Base-by-base conservation (phyloP, 2,888 invertebrate genomes). In the Cephus spinipes region DNA sequence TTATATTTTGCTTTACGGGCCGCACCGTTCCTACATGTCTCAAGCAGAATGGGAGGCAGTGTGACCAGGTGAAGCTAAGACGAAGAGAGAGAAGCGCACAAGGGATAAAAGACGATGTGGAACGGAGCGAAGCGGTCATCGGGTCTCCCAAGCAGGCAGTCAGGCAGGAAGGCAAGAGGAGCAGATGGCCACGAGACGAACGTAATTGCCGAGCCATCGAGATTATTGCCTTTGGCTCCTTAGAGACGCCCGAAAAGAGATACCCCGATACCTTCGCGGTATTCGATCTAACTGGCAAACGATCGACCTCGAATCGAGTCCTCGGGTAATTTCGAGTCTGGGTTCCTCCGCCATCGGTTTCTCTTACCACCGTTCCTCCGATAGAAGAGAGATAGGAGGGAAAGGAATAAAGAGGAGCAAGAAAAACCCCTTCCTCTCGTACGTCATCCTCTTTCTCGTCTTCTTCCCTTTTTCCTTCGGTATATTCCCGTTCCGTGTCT, bases 151-250 rank as follows among this genome's bases (percentile, higher is more conserved):
- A 55, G 55, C 55, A 55, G 55, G 23, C 55, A 55, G 55, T 23
- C 55, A 55, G 55, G 55, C 55, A 55, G 55, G 23, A 23, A 55
- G 55, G 55, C 23, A 55, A 84, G 84, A 85, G 86, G 81, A 90
- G 89, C 90, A 90, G 90, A 90, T 90, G 90, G 90, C 88, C 85
- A 88, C 90, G 90, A 90, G 90, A 90, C 90, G 89, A 86, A 87
- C 84, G 88, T 90, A 90, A 90, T 90, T 90, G 90, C 86, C 87
- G 85, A 85, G 84, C 87, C 87, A 89, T 89, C 88, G 87, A 87
- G 87, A 89, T 89, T 89, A 89, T 89, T 89, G 87, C 89, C 87
- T 85, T 84, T 86, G 83, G 87, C 85, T 83, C 79, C 81, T 82
- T 81, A 78, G 75, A 76, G 78, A 78, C 78, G 78, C 69, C 75